Percentiles rank a stretch among this genome's conserved stretches.
Conservation (phyloP, 2,797 vertebrate species). For the Pristis pectinata region DNA sequence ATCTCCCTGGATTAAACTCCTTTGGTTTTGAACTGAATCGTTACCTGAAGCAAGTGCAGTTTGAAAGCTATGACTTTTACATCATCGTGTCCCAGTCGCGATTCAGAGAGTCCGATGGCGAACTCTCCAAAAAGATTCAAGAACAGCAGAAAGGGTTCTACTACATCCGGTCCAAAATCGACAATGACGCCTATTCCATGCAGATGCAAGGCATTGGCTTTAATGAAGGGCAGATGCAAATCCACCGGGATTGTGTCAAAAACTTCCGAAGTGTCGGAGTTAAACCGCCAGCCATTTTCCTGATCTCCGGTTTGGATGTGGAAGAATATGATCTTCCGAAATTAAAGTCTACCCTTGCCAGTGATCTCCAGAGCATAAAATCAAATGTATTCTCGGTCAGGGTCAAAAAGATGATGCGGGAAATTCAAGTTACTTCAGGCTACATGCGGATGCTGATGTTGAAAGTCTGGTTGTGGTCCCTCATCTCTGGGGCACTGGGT, state of each 20-base stretch:
- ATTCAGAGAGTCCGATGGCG: conserved; percentile 8
- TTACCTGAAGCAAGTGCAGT: neutral
- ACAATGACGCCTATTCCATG: neutral
- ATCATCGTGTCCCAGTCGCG: conserved; percentile 6
- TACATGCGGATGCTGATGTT: neutral
- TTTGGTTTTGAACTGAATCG: neutral
- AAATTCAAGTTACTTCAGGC: neutral
- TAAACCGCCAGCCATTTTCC: neutral
- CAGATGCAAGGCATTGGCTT: neutral
- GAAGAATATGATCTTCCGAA: neutral
- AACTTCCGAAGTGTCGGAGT: neutral
- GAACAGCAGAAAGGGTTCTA: neutral
- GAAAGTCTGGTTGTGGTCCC: neutral
- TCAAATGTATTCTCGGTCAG: neutral
- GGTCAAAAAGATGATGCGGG: neutral
- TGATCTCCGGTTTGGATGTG: neutral
- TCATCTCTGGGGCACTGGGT: neutral
- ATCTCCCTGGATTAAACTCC: neutral
- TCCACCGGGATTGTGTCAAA: neutral
- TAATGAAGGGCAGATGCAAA: neutral
- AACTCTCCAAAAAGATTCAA: neutral
- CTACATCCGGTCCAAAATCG: conserved; percentile 5
- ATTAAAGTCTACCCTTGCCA: neutral
- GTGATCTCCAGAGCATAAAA: neutral
- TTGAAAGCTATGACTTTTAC: conserved; percentile 31